Conservation (phyloP, 2,888 invertebrate species). For the Protodeltote pygarga region DNA sequence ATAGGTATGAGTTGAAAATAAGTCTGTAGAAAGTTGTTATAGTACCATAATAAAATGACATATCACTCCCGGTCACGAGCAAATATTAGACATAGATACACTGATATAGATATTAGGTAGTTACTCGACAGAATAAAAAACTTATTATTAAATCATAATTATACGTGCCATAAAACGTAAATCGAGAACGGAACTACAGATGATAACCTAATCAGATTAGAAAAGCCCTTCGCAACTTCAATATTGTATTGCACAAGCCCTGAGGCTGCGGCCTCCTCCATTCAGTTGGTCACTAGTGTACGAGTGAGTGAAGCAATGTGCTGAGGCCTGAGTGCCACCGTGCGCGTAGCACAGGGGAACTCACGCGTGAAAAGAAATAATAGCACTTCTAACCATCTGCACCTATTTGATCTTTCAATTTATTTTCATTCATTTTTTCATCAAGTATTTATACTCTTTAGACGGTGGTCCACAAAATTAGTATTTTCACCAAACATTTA, state of each 20-base stretch:
- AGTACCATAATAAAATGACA: no score
- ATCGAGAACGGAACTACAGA: constrained; percentile 45
- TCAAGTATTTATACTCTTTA: constrained; percentile 7
- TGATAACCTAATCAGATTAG: constrained; percentile 54
- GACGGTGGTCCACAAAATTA: constrained; percentile 4
- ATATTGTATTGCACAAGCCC: constrained; percentile 60
- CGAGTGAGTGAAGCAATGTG: constrained; percentile 54
- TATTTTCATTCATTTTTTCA: constrained; percentile 22
- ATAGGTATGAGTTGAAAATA: neutral
- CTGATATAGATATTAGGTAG: no score
- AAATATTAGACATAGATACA: no score
- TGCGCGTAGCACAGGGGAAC: constrained; percentile 48
- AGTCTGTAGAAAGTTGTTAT: neutral
- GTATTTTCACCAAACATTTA: constrained; percentile 6
- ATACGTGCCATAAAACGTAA: constrained; percentile 16
- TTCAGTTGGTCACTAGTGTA: constrained; percentile 53
- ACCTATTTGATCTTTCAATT: constrained; percentile 35
- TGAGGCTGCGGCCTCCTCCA: constrained; percentile 55
- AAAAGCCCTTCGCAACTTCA: constrained; percentile 59
- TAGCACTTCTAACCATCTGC: constrained; percentile 41
- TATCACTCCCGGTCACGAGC: no score
- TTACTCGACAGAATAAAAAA: neutral
- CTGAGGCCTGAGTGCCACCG: constrained; percentile 34
- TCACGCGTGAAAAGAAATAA: constrained; percentile 61
- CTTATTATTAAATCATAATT: neutral